These are phyloP conservation scores for Kuschelorhynchus macadamiae DNA, from an alignment of 2,888 invertebrate genomes.

Conservation along the genomic window DNA sequence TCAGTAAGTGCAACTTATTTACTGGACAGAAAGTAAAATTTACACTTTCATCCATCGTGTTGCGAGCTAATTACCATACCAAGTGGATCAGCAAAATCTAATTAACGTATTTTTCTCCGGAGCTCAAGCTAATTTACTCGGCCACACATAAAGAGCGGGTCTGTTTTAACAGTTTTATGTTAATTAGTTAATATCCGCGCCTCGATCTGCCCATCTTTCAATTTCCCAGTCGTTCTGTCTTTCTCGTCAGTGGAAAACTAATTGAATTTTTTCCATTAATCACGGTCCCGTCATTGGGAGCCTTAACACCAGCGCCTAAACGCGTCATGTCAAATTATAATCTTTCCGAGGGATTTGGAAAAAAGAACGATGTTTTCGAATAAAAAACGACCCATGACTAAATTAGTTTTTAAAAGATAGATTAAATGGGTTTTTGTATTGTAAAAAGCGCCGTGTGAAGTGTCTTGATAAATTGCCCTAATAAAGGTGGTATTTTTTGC, in stretches of 20 bases:
- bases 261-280: slow-evolving; percentile 61
- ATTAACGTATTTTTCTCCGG: slow-evolving; percentile 24
- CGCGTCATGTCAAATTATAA: slow-evolving; percentile 50
- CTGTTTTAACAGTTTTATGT: slow-evolving; percentile 49
- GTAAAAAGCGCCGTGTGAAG: slow-evolving; percentile 43
- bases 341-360: slow-evolving; percentile 38
- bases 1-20: no score
- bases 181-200: slow-evolving; percentile 48
- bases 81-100: slow-evolving; percentile 1
- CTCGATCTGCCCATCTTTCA: slow-evolving; percentile 37
- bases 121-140: slow-evolving; percentile 27
- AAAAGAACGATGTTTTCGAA: slow-evolving; percentile 43
- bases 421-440: slow-evolving; percentile 49
- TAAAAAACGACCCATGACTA: slow-evolving; percentile 46
- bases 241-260: slow-evolving; percentile 51
- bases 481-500: slow-evolving; percentile 36
- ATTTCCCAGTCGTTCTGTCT: slow-evolving; percentile 30
- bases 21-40: no score
- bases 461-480: slow-evolving; percentile 49
- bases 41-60: no score
- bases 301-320: slow-evolving; percentile 52
- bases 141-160: slow-evolving; percentile 42
- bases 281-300: slow-evolving; percentile 58
- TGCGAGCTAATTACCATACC: background rate
- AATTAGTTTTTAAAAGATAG: slow-evolving; percentile 50